Conservation (phyloP, 2,797 vertebrate genomes). For the Darevskia mixta region DNA sequence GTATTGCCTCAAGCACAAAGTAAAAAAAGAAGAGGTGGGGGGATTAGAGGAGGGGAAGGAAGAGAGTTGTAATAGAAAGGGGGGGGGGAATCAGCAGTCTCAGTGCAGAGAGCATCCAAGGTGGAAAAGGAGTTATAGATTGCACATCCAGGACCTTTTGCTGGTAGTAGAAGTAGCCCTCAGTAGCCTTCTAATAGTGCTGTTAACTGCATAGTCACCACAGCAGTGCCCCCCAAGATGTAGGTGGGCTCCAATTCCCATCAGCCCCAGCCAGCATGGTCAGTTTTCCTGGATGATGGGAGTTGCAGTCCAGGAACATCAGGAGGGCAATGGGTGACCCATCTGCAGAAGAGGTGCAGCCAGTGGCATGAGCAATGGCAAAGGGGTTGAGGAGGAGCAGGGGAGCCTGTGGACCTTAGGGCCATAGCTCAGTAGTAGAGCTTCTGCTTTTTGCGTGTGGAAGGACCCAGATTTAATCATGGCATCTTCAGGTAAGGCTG, state of each 20-base stretch:
- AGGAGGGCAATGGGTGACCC: background rate
- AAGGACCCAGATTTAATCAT: no score
- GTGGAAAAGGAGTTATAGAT: background rate
- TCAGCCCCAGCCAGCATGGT: no score
- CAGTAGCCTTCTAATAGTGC: background rate
- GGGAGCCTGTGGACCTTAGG: background rate
- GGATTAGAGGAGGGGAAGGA: background rate
- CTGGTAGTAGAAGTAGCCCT: background rate
- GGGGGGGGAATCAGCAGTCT: no score
- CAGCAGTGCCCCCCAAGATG: no score
- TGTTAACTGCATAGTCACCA: background rate
- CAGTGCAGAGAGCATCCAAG: background rate
- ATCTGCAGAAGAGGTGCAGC: background rate
- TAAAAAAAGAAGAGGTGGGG: constrained; percentile 12
- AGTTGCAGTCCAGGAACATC: no score
- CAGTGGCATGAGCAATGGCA: background rate
- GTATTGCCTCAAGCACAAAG: background rate
- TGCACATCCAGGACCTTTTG: background rate
- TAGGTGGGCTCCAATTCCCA: no score
- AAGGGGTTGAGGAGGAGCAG: background rate
- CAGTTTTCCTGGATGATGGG: no score
- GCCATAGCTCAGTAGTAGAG: no score
- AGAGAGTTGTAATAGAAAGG: background rate
- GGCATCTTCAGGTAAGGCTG: no score
- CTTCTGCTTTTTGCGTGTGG: no score